phyloP scores from a whole-genome alignment of 2,113 vertebrate genomes.

The Hystrix cristata region DNA sequence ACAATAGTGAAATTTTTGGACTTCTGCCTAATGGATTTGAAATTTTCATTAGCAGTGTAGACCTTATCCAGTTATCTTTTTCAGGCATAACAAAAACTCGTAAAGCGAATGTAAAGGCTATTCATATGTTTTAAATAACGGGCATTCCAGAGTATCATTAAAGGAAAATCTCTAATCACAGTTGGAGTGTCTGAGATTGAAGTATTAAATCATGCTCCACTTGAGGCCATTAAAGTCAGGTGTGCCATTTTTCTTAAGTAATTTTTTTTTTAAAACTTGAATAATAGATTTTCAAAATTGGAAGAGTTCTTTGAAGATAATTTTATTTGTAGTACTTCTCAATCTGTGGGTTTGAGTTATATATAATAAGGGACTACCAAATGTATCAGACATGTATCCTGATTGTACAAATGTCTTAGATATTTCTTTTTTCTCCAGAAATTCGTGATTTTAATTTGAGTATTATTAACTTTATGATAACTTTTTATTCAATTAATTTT shows the following conservation, averaged over 20 bases:
- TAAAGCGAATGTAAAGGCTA: conserved; percentile 27
- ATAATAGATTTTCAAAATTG: conserved; percentile 46
- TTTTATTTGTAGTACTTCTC: neutral
- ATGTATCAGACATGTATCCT: neutral
- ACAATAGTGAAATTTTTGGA: neutral
- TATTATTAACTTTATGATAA: neutral
- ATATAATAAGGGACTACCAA: neutral
- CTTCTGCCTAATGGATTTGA: neutral
- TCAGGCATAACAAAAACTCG: conserved; percentile 15
- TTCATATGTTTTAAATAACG: conserved; percentile 51
- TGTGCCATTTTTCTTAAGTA: neutral
- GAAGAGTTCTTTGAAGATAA: conserved; percentile 19
- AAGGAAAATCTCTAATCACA: conserved; percentile 39
- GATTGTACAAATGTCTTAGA: neutral
- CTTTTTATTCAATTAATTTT: neutral
- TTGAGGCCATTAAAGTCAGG: conserved; percentile 12
- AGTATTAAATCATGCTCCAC: conserved; percentile 18
- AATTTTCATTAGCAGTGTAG: conserved; percentile 9
- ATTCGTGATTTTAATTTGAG: conserved; percentile 27
- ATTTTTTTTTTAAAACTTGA: conserved; percentile 28
- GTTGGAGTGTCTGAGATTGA: conserved; percentile 26
- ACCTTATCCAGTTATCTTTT: neutral
- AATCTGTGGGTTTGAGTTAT: neutral
- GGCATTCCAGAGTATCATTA: conserved; percentile 14
- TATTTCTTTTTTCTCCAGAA: conserved; percentile 1